A percentile compares a stretch with the other conserved stretches of the same genome.
Conservation (phyloP, 2,888 invertebrate genomes). For the Dicranocentrus wangi region DNA sequence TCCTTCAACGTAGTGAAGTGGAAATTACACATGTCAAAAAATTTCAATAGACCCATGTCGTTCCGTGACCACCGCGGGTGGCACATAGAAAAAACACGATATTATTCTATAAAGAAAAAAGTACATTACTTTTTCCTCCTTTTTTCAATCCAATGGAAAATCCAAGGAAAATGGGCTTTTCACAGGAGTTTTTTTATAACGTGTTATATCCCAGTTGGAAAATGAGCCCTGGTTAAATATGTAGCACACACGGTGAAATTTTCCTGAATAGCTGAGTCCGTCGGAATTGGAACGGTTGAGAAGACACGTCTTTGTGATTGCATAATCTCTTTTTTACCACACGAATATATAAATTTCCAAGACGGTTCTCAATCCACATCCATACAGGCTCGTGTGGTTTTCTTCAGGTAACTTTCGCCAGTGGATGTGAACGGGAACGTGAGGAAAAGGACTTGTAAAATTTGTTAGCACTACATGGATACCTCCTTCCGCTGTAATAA, state of each 20-base stretch:
- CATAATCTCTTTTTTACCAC: conserved; percentile 25
- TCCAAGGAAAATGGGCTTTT: neutral
- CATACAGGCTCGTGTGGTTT: no score
- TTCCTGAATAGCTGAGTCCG: neutral
- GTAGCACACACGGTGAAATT: neutral
- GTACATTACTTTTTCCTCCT: neutral
- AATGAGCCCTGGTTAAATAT: neutral
- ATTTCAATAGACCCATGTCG: conserved; percentile 18
- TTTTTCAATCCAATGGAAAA: neutral
- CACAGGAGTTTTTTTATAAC: no score
- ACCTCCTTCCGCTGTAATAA: no score
- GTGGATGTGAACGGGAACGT: no score
- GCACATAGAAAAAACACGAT: no score
- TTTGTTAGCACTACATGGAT: no score
- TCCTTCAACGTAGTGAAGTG: conserved; percentile 34
- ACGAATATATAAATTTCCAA: conserved; percentile 17
- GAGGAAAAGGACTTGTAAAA: no score
- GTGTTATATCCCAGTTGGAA: no score
- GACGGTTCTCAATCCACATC: no score
- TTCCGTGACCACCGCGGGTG: conserved; percentile 4
- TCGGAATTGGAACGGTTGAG: conserved; percentile 21
- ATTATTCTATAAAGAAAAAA: no score
- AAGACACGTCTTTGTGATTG: conserved; percentile 38
- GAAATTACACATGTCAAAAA: conserved; percentile 53
- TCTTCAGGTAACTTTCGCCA: no score